Percentiles rank a stretch among this genome's conserved stretches.
These are phyloP conservation scores for Toxostoma redivivum DNA, from an alignment of 2,113 vertebrate species.

Conservation along the genomic window DNA sequence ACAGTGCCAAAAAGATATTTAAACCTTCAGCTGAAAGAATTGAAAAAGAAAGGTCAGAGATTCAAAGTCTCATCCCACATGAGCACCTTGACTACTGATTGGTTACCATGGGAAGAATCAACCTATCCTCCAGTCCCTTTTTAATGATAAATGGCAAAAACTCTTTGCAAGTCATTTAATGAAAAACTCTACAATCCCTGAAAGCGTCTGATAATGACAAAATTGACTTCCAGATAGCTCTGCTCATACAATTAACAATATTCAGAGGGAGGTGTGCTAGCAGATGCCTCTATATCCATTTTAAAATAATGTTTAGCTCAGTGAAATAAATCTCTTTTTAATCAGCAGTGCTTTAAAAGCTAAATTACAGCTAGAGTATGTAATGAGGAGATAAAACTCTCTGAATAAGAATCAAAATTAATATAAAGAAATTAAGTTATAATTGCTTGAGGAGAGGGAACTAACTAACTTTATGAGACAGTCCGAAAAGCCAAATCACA, in stretches of 20 bases:
- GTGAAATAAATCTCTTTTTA: conserved; percentile 41
- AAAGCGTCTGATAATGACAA: neutral
- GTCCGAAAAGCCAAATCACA: neutral
- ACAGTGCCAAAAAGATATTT: neutral
- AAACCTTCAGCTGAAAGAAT: neutral
- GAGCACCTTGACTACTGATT: neutral
- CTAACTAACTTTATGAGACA: neutral
- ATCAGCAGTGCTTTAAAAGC: conserved; percentile 28
- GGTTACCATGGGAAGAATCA: neutral
- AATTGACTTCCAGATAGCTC: neutral
- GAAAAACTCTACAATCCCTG: neutral
- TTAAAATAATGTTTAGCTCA: neutral
- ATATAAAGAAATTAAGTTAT: conserved; percentile 41
- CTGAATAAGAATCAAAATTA: conserved; percentile 40
- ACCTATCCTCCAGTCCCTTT: neutral
- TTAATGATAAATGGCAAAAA: neutral
- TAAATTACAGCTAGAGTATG: neutral
- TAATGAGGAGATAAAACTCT: conserved; percentile 27
- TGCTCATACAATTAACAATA: neutral
- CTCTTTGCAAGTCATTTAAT: neutral
- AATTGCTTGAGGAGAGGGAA: conserved; percentile 31
- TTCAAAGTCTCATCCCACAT: neutral
- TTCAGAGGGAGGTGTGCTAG: neutral
- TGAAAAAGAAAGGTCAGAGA: neutral
- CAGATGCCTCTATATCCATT: neutral